A percentile compares a stretch with the other conserved stretches of the same genome.
Evolutionary conservation across 2,797 vertebrate species (phyloP).

Genomic region (Rhynchotus rufescens): DNA sequence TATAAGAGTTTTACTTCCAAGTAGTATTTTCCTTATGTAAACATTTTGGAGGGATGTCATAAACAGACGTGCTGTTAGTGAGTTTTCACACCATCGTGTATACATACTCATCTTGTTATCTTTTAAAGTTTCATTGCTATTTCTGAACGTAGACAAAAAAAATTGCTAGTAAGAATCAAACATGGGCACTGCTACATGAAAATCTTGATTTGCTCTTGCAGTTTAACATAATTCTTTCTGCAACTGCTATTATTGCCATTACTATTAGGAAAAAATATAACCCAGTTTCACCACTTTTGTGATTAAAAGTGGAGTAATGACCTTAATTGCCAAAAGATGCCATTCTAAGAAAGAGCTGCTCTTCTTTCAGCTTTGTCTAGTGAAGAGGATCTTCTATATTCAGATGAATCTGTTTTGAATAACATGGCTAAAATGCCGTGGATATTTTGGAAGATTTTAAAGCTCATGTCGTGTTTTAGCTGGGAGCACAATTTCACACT

Average conservation of each 20-base stretch:
- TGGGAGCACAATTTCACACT: background rate
- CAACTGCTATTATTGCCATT: background rate
- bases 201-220: background rate
- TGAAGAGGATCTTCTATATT: background rate
- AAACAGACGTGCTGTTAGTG: background rate
- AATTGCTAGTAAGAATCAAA: background rate
- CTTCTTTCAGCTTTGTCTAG: background rate
- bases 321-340: background rate
- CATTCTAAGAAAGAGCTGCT: background rate
- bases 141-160: background rate
- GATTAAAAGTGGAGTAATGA: background rate
- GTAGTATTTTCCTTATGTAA: background rate
- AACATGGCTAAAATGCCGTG: background rate
- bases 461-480: background rate
- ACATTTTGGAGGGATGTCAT: background rate
- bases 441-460: background rate
- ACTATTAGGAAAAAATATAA: background rate
- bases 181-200: background rate
- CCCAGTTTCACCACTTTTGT: background rate
- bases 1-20: slow-evolving; percentile 3
- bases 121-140: background rate
- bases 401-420: background rate
- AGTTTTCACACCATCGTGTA: background rate
- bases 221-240: background rate
- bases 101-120: background rate